These are phyloP conservation scores for Cephalotes varians DNA, from an alignment of 2,888 invertebrate genomes.

Conservation along the genomic window DNA sequence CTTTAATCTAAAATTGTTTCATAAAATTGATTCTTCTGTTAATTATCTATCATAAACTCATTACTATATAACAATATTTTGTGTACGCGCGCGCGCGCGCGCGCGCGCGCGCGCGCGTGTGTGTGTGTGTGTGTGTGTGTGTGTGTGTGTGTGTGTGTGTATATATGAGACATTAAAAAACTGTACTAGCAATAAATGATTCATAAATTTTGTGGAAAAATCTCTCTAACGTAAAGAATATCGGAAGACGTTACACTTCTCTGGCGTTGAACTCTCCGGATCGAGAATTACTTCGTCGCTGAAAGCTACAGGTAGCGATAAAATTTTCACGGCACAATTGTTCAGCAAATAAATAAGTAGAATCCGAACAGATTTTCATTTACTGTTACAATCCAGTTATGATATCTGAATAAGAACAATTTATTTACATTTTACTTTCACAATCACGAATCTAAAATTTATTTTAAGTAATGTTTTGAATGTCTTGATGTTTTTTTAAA, in stretches of 20 bases:
- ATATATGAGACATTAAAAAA: neutral
- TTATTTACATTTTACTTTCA: slow-evolving; percentile 7
- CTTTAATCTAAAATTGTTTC: neutral
- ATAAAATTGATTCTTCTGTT: neutral
- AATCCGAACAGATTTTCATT: neutral
- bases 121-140: no score
- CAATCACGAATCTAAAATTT: neutral
- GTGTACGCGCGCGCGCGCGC: no score
- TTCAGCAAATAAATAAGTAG: neutral
- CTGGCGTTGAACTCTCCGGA: slow-evolving; percentile 76
- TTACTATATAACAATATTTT: neutral
- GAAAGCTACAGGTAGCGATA: neutral
- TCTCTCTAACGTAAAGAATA: neutral
- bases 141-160: no score
- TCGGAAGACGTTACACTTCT: slow-evolving; percentile 65
- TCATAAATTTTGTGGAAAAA: slow-evolving; percentile 25
- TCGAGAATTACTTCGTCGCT: neutral
- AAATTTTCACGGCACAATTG: slow-evolving; percentile 14
- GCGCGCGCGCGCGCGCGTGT: no score
- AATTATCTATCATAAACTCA: neutral
- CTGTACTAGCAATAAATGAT: slow-evolving; percentile 41
- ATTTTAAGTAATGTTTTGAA: neutral
- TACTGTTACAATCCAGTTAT: neutral
- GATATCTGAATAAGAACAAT: neutral
- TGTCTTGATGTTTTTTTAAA: neutral